Base-by-base conservation (phyloP, 2,888 invertebrate species). In the Dynastes maya region DNA sequence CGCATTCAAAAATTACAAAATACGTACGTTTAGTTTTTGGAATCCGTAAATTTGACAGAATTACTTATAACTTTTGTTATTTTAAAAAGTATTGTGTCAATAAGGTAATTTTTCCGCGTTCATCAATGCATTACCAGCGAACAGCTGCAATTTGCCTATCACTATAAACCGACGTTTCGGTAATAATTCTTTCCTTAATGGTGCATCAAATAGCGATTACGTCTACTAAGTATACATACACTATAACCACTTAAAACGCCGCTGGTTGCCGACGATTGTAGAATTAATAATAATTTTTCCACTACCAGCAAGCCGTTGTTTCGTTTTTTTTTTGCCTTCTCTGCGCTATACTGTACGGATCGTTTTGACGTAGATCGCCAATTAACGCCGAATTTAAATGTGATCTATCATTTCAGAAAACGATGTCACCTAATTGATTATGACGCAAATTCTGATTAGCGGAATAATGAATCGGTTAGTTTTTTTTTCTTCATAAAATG, bases 341-440 rank as follows among this genome's bases (percentile, higher is more conserved):
- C 16, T 65, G 13, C 51, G 27, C 53, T 13, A 53, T 27, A 51
- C n/a, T 32, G 55, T 70, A 29, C 70, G 32, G 53, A 53, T 51
- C 32, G 53, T 29, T 51, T 70, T 70, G 70, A 70, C 70, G 70
- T 70, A 70, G n/a, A 70, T 70, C 13, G 53, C 29, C 70, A 70
- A 70, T 70, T 70, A 70, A 53, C 70, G 49, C 53, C 27, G 16
- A 32, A 70, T 70, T 70, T 70, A 70, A 70, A 70, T 70, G 70
- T 70, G 32, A 70, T 70, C 70, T 70, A 51, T 70, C 70, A 53
- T 55, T 70, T 53, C 55, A 32, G 6, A 53, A 16, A 55, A 70
- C 49, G 13, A 53, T 53, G 37, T 53, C 49, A 27, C 53, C 51
- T 70, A 70, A 70, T 70, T 70, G 70, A 70, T 70, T 70, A 32